phyloP scores from a whole-genome alignment of 2,797 vertebrate species.

The Dermochelys coriacea region DNA sequence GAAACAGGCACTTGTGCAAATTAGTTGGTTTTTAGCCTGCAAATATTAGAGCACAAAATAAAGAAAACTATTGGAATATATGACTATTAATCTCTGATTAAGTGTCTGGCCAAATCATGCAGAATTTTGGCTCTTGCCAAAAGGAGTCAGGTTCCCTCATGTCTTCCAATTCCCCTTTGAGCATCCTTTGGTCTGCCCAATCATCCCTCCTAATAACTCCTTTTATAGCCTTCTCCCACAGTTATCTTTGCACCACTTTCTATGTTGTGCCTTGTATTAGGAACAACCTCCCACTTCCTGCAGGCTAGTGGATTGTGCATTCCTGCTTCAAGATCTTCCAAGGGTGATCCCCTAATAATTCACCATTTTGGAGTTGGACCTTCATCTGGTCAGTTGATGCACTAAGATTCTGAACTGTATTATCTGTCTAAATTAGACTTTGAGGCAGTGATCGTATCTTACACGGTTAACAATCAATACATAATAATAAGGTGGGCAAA shows the following conservation, averaged over 20 bases:
- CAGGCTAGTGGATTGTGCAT: not conserved
- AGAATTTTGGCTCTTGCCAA: not conserved
- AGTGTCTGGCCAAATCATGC: not conserved
- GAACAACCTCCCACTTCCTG: conserved; percentile 30
- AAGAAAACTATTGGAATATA: conserved; percentile 18
- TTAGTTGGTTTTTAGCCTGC: not conserved
- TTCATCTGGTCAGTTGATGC: conserved; percentile 10
- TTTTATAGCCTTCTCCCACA: not conserved
- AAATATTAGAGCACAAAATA: not conserved
- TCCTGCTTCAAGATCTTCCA: conserved; percentile 19
- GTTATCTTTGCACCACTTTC: not conserved
- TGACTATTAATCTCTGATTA: not conserved
- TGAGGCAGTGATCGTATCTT: not conserved
- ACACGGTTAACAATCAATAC: not conserved
- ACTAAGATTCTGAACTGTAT: conserved; percentile 19
- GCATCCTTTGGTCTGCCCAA: not conserved
- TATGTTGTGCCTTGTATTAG: not conserved
- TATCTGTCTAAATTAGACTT: conserved; percentile 27
- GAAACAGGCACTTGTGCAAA: not conserved
- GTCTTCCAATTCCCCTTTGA: not conserved
- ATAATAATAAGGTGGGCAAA: not conserved
- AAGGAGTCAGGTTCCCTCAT: not conserved
- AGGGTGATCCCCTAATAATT: conserved; percentile 19
- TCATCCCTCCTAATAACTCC: not conserved
- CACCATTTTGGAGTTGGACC: conserved; percentile 14